phyloP scores from a whole-genome alignment of 2,113 vertebrate genomes.

The Lophura nycthemera region DNA sequence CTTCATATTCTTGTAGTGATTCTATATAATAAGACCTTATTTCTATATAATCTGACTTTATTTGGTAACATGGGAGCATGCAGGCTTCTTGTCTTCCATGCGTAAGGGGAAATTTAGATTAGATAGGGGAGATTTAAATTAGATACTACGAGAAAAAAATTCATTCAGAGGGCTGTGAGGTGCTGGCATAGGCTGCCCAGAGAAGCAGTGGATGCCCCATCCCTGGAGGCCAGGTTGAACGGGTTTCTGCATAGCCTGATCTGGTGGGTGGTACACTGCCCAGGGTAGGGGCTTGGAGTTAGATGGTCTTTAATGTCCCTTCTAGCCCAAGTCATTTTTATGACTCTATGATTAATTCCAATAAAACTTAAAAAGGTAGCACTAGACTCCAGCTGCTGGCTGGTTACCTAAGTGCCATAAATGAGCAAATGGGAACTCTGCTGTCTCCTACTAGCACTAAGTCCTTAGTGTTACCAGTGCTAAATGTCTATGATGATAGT shows the following conservation, averaged over 20 bases:
- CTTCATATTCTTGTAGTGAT: not conserved
- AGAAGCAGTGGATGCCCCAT: too few species aligned
- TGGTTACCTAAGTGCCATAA: not conserved
- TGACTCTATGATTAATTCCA: not conserved
- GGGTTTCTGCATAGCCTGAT: too few species aligned
- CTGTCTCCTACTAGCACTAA: not conserved
- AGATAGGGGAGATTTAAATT: too few species aligned
- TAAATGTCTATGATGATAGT: rapidly evolving
- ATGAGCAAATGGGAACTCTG: not conserved
- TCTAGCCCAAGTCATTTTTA: too few species aligned
- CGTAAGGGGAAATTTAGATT: too few species aligned
- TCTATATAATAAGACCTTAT: not conserved
- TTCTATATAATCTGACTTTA: not conserved
- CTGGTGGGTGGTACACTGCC: too few species aligned
- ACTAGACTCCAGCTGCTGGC: not conserved
- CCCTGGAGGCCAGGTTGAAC: too few species aligned
- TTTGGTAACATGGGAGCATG: rapidly evolving
- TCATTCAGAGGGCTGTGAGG: too few species aligned
- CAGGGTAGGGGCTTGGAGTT: too few species aligned
- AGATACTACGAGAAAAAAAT: too few species aligned
- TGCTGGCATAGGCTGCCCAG: too few species aligned
- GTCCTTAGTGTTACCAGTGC: not conserved
- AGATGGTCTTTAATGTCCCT: too few species aligned
- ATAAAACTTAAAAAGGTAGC: not conserved
- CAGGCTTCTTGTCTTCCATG: not conserved